These are phyloP conservation scores for Salvator merianae DNA, from an alignment of 2,113 vertebrate species.

Conservation along the genomic window DNA sequence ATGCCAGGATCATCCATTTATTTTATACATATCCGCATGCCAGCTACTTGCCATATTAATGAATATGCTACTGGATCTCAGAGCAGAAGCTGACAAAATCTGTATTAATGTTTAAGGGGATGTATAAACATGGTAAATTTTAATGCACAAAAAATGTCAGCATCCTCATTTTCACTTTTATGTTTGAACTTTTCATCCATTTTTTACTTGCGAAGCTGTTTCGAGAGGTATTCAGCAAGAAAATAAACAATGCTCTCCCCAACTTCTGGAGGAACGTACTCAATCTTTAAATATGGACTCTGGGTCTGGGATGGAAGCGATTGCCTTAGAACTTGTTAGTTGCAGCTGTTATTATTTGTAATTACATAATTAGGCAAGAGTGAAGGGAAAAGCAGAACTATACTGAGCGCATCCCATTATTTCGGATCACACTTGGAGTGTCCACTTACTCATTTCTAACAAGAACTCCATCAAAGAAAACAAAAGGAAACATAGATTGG, in stretches of 20 bases:
- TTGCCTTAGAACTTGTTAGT: not conserved
- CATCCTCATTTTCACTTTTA: slow-evolving; percentile 18
- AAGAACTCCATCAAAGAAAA: not conserved
- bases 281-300: slow-evolving; percentile 16
- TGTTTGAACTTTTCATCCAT: slow-evolving; percentile 22
- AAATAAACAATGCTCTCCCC: slow-evolving; percentile 25
- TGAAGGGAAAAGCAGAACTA: not conserved
- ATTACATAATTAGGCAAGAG: no score
- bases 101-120: slow-evolving; percentile 40
- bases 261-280: not conserved
- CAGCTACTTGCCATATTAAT: not conserved
- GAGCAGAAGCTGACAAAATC: slow-evolving; percentile 26
- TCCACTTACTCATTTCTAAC: not conserved
- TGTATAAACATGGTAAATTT: not conserved
- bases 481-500: no score
- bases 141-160: slow-evolving; percentile 37
- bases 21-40: slow-evolving; percentile 29
- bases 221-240: slow-evolving; percentile 25
- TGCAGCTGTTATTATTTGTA: not conserved
- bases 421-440: not conserved
- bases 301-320: not conserved
- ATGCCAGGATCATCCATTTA: slow-evolving; percentile 18
- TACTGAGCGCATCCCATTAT: not conserved
- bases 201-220: slow-evolving; percentile 30
- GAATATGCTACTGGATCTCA: not conserved